phyloP scores from a whole-genome alignment of 2,113 vertebrate genomes.

The Chaetura pelagica region DNA sequence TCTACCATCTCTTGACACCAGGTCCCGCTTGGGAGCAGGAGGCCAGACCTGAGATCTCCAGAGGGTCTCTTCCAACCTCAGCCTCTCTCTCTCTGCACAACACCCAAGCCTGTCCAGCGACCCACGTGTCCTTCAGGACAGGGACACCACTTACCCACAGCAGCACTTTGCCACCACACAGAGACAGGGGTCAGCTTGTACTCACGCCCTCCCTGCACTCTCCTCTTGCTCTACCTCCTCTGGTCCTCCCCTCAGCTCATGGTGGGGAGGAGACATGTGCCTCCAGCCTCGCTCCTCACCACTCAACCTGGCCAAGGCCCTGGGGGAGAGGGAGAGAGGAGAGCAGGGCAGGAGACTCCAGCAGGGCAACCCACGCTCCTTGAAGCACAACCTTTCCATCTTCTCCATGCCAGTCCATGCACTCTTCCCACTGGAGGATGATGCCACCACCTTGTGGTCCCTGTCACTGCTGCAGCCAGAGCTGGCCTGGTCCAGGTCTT shows the following conservation, averaged over 20 bases:
- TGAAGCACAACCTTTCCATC: not conserved
- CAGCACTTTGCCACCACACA: not conserved
- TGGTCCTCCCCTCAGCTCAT: slow-evolving; percentile 56
- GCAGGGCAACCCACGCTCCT: not conserved
- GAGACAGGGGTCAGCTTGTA: slow-evolving; percentile 9
- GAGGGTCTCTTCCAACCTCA: not conserved
- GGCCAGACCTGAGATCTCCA: not conserved
- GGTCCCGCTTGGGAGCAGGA: not conserved
- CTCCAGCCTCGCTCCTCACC: slow-evolving; percentile 56
- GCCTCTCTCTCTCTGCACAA: not conserved
- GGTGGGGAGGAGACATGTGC: slow-evolving; percentile 39
- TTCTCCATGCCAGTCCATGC: not conserved
- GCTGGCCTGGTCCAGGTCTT: not conserved
- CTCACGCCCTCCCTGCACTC: slow-evolving; percentile 46
- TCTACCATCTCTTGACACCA: not conserved
- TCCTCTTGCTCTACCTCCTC: slow-evolving; percentile 34
- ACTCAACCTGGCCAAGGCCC: slow-evolving; percentile 55
- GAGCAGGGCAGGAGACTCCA: slow-evolving; percentile 58
- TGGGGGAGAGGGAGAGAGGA: slow-evolving; percentile 68
- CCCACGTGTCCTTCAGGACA: not conserved
- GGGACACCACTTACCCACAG: slow-evolving; percentile 36
- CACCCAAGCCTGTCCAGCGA: not conserved
- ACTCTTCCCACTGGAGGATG: not conserved
- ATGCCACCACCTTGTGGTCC: not conserved
- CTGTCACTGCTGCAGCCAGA: not conserved